phyloP scores from a whole-genome alignment of 2,113 vertebrate species.

The Trichechus manatus region DNA sequence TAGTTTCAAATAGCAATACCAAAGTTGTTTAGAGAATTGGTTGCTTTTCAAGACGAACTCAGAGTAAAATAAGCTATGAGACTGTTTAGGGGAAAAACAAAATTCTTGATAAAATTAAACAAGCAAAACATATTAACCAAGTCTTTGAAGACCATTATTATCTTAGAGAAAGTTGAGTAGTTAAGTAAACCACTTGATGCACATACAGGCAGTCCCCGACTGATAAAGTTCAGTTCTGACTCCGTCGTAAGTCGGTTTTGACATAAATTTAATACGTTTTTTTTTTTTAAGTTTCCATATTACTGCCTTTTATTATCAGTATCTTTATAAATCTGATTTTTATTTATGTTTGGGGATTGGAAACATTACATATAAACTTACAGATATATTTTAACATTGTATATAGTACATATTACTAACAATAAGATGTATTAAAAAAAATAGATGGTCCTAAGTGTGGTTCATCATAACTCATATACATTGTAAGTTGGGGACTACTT shows the following conservation, averaged over 20 bases:
- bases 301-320: not conserved
- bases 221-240: not conserved
- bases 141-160: constrained; percentile 34
- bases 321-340: not conserved
- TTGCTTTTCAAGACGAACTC: constrained; percentile 52
- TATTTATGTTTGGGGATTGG: not conserved
- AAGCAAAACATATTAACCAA: constrained; percentile 53
- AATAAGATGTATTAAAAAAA: not conserved
- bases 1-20: constrained; percentile 38
- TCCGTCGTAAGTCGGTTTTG: not conserved
- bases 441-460: not conserved
- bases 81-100: constrained; percentile 21
- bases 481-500: not conserved
- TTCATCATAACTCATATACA: not conserved
- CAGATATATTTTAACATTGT: not conserved
- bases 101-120: not conserved
- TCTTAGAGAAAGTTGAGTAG: not conserved
- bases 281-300: not conserved
- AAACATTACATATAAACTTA: not conserved
- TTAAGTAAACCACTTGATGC: constrained; percentile 47
- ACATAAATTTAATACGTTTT: not conserved
- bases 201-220: not conserved
- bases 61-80: not conserved
- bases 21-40: constrained; percentile 12
- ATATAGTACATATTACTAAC: not conserved